Evolutionary conservation across 2,888 invertebrate genomes (phyloP), one percentile per base, ranked within the genome.

Genomic region (Ellobium chinense): DNA sequence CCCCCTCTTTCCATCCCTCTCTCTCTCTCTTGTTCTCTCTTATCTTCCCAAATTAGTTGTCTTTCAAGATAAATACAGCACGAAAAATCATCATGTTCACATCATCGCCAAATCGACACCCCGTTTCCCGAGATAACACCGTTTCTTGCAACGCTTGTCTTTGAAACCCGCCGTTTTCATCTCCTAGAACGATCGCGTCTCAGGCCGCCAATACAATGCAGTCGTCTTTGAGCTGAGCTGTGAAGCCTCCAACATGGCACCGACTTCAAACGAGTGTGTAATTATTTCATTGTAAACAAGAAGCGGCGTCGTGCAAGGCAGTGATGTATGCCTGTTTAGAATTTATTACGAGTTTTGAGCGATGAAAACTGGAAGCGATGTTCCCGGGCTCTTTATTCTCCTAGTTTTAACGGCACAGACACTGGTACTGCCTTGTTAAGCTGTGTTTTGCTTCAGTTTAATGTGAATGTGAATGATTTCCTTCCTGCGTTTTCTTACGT

Each of bases 201-300:
- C 21, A 46, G 31, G 56, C 3, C 54, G 27, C 34, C 54, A 34
- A n/a, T n/a, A n/a, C n/a, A n/a, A n/a, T n/a, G n/a, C n/a, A n/a
- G n/a, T n/a, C 27, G 36, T 37, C 36, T 36, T 31, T 39, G 39
- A 56, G 24, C 70, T 58, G 34, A 58, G 34, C 72, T 36, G 72
- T 72, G 36, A 72, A 54, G 58, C 46, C 2, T 72, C 27, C 27
- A 36, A 31, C 58, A 58, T 56, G 72, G 58, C 72, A 72, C 14
- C 36, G 9, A 72, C 72, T 58, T 72, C 72, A 72, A 72, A 72
- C 72, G 72, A 37, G 34, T 34, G 21, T 60, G 72, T 37, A 72
- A 72, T 72, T 72, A 72, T 60, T 72, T 60, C 72, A 58, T 72
- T 29, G 46, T 72, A 56, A 72, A 60, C 72, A 3, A 24, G 36